Evolutionary conservation across 2,797 vertebrate genomes (phyloP).

Genomic region (Poeciliopsis presidionis): DNA sequence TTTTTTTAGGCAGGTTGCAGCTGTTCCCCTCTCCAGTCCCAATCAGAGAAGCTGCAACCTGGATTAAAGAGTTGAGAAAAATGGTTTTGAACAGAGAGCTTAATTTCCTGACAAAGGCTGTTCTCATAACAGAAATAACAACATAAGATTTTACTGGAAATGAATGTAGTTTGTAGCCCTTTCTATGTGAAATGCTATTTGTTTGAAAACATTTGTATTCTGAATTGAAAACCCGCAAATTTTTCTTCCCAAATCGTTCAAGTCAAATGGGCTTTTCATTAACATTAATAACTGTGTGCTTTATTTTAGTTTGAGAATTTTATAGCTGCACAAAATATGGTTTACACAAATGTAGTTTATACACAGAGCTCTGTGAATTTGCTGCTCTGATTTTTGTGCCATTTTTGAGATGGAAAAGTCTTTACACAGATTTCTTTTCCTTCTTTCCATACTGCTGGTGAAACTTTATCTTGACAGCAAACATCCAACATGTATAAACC

Average conservation of each 20-base stretch:
- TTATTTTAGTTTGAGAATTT: not conserved
- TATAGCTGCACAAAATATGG: not conserved
- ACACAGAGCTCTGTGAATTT: not conserved
- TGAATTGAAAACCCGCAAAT: no score
- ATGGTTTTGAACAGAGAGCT: not conserved
- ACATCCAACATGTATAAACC: not conserved
- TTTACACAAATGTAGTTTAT: not conserved
- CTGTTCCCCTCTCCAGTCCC: not conserved
- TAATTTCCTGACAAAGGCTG: not conserved
- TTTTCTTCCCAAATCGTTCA: not conserved
- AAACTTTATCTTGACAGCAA: constrained; percentile 17
- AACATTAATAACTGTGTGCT: not conserved
- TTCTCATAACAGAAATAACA: not conserved
- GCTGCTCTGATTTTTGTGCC: not conserved
- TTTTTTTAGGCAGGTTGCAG: not conserved
- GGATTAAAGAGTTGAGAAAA: not conserved
- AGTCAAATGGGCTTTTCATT: not conserved
- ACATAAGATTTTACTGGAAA: not conserved
- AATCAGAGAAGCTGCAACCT: not conserved
- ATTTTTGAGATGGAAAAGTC: not conserved
- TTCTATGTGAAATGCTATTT: not conserved
- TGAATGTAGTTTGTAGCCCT: no score
- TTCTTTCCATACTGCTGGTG: not conserved
- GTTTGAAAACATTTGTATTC: not conserved
- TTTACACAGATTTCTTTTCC: not conserved